phyloP scores from a whole-genome alignment of 1,140 invertebrate species.

The Pentalonia nigronervosa region DNA sequence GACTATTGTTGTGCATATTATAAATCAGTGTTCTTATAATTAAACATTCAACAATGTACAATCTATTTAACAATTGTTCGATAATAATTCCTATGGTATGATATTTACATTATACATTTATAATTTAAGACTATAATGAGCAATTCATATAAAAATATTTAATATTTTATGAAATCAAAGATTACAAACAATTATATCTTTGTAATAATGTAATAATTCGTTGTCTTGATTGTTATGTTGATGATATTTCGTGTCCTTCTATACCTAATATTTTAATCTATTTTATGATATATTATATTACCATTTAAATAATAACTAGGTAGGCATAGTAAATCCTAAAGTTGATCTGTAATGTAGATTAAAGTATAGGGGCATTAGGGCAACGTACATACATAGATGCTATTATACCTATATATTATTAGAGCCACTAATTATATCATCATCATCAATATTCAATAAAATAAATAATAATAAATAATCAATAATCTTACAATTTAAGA shows the following conservation, averaged over 20 bases:
- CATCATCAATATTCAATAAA: not conserved
- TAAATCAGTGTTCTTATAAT: not conserved
- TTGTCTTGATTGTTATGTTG: not conserved
- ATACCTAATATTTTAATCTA: not conserved
- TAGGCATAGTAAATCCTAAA: not conserved
- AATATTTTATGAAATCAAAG: not conserved
- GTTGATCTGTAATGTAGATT: not conserved
- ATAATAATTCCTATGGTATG: not conserved
- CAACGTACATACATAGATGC: not conserved
- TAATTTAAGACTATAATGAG: no score
- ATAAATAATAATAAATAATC: no score
- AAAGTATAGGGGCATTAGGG: not conserved
- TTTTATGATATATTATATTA: not conserved
- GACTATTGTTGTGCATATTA: not conserved
- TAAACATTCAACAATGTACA: not conserved
- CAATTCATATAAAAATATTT: no score
- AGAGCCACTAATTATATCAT: not conserved
- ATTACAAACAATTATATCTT: not conserved
- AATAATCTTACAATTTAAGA: not conserved
- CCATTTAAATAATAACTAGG: not conserved
- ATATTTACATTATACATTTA: no score
- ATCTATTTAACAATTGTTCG: not conserved
- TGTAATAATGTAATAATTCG: not conserved
- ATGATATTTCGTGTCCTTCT: not conserved
- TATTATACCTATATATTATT: no score